phyloP scores from a whole-genome alignment of 2,888 invertebrate genomes.

The Pandemis cinnamomeana region DNA sequence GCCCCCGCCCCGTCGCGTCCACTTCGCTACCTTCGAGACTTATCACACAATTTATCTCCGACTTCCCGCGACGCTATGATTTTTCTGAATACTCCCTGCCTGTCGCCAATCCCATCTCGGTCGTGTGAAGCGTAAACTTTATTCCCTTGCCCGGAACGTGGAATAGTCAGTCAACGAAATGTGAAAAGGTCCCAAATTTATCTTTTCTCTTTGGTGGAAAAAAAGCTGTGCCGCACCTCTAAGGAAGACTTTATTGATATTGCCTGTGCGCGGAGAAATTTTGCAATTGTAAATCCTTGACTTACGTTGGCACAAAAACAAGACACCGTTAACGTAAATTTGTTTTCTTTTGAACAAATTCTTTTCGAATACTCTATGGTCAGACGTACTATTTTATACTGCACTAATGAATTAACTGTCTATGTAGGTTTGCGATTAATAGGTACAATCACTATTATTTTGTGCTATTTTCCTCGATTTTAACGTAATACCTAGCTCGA shows the following conservation, averaged over 20 bases:
- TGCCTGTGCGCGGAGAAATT: slow-evolving; percentile 40
- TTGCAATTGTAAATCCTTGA: slow-evolving; percentile 22
- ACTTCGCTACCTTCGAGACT: slow-evolving; percentile 52
- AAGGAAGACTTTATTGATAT: slow-evolving; percentile 49
- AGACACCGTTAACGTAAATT: background rate
- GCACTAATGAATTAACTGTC: too few species aligned
- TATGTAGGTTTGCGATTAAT: too few species aligned
- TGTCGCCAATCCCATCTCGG: slow-evolving; percentile 53
- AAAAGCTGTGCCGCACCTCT: slow-evolving; percentile 42
- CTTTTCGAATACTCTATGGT: background rate
- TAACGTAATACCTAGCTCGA: background rate
- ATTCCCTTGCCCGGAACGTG: slow-evolving; percentile 45
- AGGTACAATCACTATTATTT: too few species aligned
- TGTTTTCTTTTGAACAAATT: background rate
- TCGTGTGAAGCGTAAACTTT: slow-evolving; percentile 49
- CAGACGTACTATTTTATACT: too few species aligned
- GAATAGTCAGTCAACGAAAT: slow-evolving; percentile 53
- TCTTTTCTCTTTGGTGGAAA: slow-evolving; percentile 44
- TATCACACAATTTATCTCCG: slow-evolving; percentile 60
- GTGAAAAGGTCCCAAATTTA: slow-evolving; percentile 52
- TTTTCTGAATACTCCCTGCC: slow-evolving; percentile 54
- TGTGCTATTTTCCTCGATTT: background rate
- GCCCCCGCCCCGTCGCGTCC: slow-evolving; percentile 42
- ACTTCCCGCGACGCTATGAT: slow-evolving; percentile 50
- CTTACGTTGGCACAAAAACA: slow-evolving; percentile 10